Conservation (phyloP, 2,113 vertebrate species). For the Chamaetylas fuelleborni region DNA sequence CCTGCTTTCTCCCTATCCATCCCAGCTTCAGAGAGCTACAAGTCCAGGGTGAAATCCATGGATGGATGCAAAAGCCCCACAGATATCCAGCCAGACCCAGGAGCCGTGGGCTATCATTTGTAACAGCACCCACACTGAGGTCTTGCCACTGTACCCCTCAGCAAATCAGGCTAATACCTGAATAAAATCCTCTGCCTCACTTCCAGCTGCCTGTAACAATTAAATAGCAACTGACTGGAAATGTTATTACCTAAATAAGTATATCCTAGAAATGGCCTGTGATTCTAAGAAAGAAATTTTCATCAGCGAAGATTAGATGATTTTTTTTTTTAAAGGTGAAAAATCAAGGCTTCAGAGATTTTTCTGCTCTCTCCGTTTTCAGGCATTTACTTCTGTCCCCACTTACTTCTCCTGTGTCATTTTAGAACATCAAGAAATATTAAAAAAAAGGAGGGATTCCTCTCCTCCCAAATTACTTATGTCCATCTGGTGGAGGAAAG, state of each 20-base stretch:
- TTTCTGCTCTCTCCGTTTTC: background rate
- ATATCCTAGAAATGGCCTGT: background rate
- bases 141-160: background rate
- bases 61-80: background rate
- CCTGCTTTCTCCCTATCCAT: background rate
- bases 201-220: background rate
- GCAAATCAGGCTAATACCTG: background rate
- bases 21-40: background rate
- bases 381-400: background rate
- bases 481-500: background rate
- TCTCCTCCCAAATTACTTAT: background rate
- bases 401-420: background rate
- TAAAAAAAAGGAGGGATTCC: background rate
- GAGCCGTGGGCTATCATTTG: rapidly evolving
- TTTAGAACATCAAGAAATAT: background rate
- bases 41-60: background rate
- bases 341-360: background rate
- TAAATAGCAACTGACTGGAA: background rate
- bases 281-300: background rate
- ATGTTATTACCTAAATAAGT: background rate
- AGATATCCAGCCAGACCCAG: background rate
- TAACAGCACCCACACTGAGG: background rate
- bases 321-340: background rate
- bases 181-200: background rate
- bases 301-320: background rate